Conservation (phyloP, 2,797 vertebrate species). For the Momotus momota region DNA sequence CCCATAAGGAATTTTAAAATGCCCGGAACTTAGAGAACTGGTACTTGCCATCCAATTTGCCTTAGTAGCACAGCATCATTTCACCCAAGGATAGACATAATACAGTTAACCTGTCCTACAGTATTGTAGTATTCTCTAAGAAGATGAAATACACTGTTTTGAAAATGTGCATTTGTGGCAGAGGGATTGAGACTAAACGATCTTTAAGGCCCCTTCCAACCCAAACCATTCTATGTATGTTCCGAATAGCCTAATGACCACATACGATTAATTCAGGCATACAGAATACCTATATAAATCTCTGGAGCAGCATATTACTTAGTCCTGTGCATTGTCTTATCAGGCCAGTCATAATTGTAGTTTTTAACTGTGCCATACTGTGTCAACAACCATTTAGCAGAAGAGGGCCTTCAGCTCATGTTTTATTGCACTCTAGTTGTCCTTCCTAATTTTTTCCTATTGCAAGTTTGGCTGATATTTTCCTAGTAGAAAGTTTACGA, state of each 20-base stretch:
- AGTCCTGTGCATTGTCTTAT: neutral
- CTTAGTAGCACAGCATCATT: neutral
- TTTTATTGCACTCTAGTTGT: neutral
- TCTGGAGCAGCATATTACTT: neutral
- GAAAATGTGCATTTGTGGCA: neutral
- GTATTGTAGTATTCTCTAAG: neutral
- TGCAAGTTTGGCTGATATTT: neutral
- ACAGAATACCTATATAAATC: neutral
- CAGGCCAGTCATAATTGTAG: neutral
- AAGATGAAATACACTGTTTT: neutral
- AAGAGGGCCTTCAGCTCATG: neutral
- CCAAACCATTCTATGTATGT: neutral
- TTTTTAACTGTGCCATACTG: neutral
- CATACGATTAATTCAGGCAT: neutral
- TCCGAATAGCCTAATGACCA: neutral
- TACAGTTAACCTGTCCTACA: neutral
- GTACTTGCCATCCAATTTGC: neutral
- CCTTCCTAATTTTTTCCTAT: neutral
- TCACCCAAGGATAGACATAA: neutral
- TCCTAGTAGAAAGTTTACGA: neutral
- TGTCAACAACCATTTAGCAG: neutral
- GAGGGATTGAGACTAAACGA: neutral
- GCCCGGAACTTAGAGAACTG: neutral
- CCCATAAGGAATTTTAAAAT: neutral
- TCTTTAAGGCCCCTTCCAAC: neutral